phyloP scores from a whole-genome alignment of 2,888 invertebrate genomes.

The Agrotis puta region DNA sequence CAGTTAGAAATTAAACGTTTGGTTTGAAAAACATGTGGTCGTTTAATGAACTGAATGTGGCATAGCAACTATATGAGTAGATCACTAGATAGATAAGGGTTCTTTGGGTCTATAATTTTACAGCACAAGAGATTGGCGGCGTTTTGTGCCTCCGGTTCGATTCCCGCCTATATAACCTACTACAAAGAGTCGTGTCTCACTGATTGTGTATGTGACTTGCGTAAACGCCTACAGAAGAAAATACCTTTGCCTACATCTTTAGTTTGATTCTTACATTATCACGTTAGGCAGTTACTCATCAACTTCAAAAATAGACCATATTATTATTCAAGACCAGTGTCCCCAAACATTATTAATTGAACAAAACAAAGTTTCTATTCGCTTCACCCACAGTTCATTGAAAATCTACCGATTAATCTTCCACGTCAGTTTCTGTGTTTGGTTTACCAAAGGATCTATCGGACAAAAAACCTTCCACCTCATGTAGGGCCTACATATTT shows the following conservation, averaged over 20 bases:
- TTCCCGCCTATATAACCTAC: no score
- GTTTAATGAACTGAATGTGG: no score
- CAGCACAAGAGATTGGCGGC: no score
- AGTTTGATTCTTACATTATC: not conserved
- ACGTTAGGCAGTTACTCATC: not conserved
- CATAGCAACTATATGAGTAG: no score
- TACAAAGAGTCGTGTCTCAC: no score
- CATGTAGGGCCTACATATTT: slow-evolving; percentile 71
- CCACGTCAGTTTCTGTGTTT: slow-evolving; percentile 51
- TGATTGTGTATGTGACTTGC: no score
- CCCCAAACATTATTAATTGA: slow-evolving; percentile 34
- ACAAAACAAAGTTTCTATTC: slow-evolving; percentile 38
- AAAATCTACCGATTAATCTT: slow-evolving; percentile 51
- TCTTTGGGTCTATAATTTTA: no score
- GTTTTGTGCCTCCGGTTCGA: no score
- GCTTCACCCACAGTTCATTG: slow-evolving; percentile 20
- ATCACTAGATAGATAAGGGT: no score
- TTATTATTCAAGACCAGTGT: slow-evolving; percentile 33
- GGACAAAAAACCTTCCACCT: slow-evolving; percentile 59
- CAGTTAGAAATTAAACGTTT: slow-evolving; percentile 8
- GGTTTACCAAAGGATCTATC: slow-evolving; percentile 65
- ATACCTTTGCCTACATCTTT: no score
- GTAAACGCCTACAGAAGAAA: no score
- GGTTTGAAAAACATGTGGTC: not conserved
- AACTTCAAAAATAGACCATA: slow-evolving; percentile 10